phyloP scores from a whole-genome alignment of 2,888 invertebrate genomes.

The Thecophora atra region DNA sequence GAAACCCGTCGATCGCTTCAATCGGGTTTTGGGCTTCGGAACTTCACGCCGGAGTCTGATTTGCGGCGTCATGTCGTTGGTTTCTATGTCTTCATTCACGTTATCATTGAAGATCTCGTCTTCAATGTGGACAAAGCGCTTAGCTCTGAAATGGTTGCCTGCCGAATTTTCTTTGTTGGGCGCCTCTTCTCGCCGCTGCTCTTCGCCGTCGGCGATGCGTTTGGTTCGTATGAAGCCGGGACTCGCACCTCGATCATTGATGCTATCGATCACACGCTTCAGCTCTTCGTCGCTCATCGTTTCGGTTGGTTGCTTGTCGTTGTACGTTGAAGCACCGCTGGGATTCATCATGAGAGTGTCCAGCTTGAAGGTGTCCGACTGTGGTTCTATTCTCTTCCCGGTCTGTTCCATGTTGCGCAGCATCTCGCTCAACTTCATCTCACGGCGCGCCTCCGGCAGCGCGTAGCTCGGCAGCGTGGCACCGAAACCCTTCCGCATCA shows the following conservation, averaged over 20 bases:
- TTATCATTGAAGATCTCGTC: slow-evolving; percentile 18
- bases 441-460: slow-evolving; percentile 45
- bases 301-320: not conserved
- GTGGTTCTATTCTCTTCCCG: not conserved
- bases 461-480: slow-evolving; percentile 59
- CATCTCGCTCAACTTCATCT: slow-evolving; percentile 48
- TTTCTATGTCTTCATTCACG: not conserved
- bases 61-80: not conserved
- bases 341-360: not conserved
- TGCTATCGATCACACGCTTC: not conserved
- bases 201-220: not conserved
- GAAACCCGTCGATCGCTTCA: not conserved
- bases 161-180: not conserved
- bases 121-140: slow-evolving; percentile 9
- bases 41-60: not conserved
- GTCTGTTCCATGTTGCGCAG: slow-evolving; percentile 44
- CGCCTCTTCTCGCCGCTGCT: not conserved
- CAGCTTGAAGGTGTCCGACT: not conserved
- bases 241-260: not conserved
- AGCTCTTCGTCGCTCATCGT: not conserved
- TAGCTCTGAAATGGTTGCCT: not conserved
- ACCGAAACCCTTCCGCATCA: slow-evolving; percentile 59
- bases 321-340: not conserved
- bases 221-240: slow-evolving; percentile 3
- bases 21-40: not conserved